These are phyloP conservation scores for Nicator chloris DNA, from an alignment of 2,113 vertebrate genomes.

Conservation along the genomic window DNA sequence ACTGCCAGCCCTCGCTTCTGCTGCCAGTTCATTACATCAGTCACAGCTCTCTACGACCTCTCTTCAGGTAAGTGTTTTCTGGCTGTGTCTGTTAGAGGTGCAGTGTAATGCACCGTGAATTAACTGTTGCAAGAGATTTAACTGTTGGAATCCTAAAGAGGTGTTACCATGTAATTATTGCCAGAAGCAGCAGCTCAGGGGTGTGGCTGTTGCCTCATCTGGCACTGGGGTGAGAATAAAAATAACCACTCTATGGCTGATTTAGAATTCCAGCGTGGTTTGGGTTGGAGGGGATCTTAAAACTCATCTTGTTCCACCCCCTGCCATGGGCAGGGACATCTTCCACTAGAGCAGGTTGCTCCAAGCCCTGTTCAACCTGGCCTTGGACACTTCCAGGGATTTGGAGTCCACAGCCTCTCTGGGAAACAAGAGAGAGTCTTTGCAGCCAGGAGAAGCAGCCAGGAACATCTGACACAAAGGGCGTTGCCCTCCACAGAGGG, in stretches of 20 bases:
- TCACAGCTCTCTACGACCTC: conserved; percentile 90
- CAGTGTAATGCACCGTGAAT: accelerated
- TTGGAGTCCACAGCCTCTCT: not conserved
- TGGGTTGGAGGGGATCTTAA: not conserved
- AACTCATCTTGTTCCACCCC: not conserved
- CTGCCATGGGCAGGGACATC: not conserved
- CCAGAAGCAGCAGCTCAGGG: not conserved
- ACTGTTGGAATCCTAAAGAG: not conserved
- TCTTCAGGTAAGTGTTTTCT: conserved; percentile 77
- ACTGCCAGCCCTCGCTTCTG: conserved; percentile 94
- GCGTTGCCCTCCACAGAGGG: not conserved
- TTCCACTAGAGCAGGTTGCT: not conserved
- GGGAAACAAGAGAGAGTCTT: not conserved
- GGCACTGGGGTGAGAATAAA: not conserved
- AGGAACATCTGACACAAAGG: not conserved
- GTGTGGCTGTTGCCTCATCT: not conserved
- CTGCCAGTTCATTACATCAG: conserved; percentile 94
- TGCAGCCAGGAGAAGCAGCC: not conserved
- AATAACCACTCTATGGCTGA: not conserved
- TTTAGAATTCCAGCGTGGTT: not conserved
- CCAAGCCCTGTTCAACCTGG: not conserved
- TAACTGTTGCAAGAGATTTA: not conserved
- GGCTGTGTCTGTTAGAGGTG: not conserved
- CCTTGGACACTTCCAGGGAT: not conserved
- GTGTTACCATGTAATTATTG: not conserved